phyloP scores from a whole-genome alignment of 2,113 vertebrate genomes.

The Sebastes fasciatus region DNA sequence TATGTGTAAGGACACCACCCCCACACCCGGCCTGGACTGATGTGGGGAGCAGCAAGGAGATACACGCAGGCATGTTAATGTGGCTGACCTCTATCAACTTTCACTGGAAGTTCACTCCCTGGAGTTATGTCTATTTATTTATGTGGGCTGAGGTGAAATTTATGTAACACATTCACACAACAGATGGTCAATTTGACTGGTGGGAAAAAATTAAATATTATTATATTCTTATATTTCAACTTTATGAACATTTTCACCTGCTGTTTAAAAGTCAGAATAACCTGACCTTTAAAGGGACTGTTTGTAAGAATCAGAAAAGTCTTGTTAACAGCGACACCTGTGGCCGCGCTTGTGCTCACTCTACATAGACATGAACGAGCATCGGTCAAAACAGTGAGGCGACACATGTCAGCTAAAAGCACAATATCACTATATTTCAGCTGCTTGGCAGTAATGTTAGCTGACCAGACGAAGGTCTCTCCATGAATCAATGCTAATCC shows the following conservation, averaged over 20 bases:
- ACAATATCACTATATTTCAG: too few relatives aligned
- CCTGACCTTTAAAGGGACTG: not conserved
- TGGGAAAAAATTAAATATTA: not conserved
- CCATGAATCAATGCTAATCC: too few relatives aligned
- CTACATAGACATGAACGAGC: too few relatives aligned
- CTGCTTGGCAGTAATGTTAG: too few relatives aligned
- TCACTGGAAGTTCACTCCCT: slow-evolving; percentile 36
- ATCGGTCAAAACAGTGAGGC: too few relatives aligned
- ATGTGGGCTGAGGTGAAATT: slow-evolving; percentile 21
- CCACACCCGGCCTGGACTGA: not conserved
- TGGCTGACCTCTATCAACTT: slow-evolving; percentile 48
- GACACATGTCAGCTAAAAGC: too few relatives aligned
- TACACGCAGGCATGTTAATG: slow-evolving; percentile 15
- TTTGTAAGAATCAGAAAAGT: too few relatives aligned
- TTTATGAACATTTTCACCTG: slow-evolving; percentile 2
- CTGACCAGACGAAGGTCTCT: too few relatives aligned
- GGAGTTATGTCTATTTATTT: slow-evolving; percentile 58
- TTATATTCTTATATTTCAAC: slow-evolving; percentile 20
- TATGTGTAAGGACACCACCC: slow-evolving; percentile 29
- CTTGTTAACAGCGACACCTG: too few relatives aligned
- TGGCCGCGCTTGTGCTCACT: too few relatives aligned
- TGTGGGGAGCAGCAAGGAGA: not conserved
- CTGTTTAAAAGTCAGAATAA: slow-evolving; percentile 2
- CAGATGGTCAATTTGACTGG: slow-evolving; percentile 23
- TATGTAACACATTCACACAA: slow-evolving; percentile 33